Base-by-base conservation (phyloP, 2,888 invertebrate species). In the Ametastegia equiseti region DNA sequence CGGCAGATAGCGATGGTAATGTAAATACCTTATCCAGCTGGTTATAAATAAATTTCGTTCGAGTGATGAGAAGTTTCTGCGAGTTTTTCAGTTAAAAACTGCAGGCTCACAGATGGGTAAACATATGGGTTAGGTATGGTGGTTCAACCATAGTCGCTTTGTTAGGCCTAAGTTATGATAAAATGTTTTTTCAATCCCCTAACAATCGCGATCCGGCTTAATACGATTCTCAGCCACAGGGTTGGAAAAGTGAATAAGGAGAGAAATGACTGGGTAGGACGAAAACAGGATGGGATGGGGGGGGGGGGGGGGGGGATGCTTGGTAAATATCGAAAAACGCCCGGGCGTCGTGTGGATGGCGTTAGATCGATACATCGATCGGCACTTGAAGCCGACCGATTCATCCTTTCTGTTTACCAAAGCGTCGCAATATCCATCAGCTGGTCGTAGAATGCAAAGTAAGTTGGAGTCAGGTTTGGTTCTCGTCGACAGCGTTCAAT, bases 381-480 rank as follows among this genome's bases (percentile, higher is more conserved):
- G 78, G 78, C 78, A 78, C 78, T 75, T 27, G 75, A 54, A 75
- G 54, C 75, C 75, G 54, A 50, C 75, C 75, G 75, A 75, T 75
- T 75, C 54, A 75, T 75, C 75, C 54, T 54, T 75, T 75, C 75
- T 75, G 78, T 78, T 78, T 63, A 63, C 63, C 45, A 57, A 63
- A 78, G 42, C 78, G 78, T 63, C 63, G 78, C 78, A 78, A 78
- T 78, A 78, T 78, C 78, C 78, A 78, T 63, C 78, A 63, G 78
- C 39, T 78, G 78, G 42, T 78, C 78, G 78, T 78, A 60, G 78
- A 78, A 78, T 63, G 78, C 60, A 63, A 78, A 78, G 42, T 60
- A 63, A 78, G 78, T 78, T 39, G 23, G 42, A 78, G 57, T 60
- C 42, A 54, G 50, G 75, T 75, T 47, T 47, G 45, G 50, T n/a